Conservation (phyloP, 1,140 invertebrate species). For the Lutraria rhynchaena region DNA sequence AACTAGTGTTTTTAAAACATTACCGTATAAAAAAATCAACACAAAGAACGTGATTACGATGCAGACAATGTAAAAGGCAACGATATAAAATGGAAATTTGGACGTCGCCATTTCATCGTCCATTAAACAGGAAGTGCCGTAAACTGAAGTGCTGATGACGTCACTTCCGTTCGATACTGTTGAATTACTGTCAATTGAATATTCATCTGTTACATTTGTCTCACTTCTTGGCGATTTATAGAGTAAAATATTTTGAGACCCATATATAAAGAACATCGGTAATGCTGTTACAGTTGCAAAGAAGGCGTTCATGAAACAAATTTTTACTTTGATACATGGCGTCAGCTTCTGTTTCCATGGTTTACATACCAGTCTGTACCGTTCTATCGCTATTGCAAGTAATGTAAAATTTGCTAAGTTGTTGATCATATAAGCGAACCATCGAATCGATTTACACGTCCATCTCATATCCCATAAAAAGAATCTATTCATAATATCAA, state of each 20-base stretch:
- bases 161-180: not conserved
- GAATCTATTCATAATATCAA: conserved; percentile 21
- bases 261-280: conserved; percentile 21
- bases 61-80: not conserved
- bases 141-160: not conserved
- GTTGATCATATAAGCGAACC: conserved; percentile 5
- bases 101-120: not conserved
- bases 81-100: not conserved
- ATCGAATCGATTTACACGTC: conserved; percentile 19
- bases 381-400: conserved; percentile 1
- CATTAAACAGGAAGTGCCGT: conserved; percentile 29
- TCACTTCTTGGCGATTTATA: not conserved
- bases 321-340: not conserved
- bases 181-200: not conserved
- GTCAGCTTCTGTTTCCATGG: conserved; percentile 34
- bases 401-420: conserved; percentile 18
- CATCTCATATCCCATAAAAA: conserved; percentile 23
- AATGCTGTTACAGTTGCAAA: not conserved
- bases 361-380: conserved; percentile 25
- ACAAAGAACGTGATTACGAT: conserved; percentile 8
- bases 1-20: not conserved
- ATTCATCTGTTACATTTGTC: not conserved
- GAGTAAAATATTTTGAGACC: conserved; percentile 9
- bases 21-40: conserved; percentile 18
- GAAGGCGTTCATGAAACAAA: not conserved